A percentile compares a stretch with the other conserved stretches of the same genome.
phyloP scores from a whole-genome alignment of 2,113 vertebrate species.

The Pelmatolapia mariae region DNA sequence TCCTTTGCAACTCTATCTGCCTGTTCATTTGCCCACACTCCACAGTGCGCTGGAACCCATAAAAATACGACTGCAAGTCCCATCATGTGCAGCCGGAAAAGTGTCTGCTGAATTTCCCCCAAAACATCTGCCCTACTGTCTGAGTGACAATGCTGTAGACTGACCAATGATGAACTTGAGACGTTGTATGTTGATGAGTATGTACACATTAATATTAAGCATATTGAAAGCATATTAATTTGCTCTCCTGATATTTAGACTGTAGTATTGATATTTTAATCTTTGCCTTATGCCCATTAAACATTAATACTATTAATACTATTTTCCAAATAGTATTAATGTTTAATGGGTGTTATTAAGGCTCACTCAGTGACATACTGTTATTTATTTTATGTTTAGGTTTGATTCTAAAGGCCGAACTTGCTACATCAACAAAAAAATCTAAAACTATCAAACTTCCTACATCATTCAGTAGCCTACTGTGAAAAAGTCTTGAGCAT shows the following conservation, averaged over 20 bases:
- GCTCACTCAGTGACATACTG: neutral
- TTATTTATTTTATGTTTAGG: neutral
- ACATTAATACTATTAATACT: neutral
- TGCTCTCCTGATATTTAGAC: neutral
- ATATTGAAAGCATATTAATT: neutral
- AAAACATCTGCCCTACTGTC: too few species aligned
- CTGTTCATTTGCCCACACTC: too few species aligned
- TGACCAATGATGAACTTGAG: too few species aligned
- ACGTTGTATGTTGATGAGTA: neutral
- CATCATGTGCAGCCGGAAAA: too few species aligned
- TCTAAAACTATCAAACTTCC: neutral
- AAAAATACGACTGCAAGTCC: too few species aligned
- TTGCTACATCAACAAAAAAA: neutral
- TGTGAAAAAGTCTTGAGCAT: neutral
- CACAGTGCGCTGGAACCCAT: too few species aligned
- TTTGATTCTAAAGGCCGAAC: rapidly evolving
- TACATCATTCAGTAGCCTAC: neutral
- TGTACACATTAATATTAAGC: neutral
- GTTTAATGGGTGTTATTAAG: neutral
- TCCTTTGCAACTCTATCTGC: too few species aligned
- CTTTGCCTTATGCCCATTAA: neutral
- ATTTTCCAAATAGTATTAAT: neutral
- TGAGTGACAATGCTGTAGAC: too few species aligned
- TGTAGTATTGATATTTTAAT: neutral
- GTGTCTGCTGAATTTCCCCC: too few species aligned